These are phyloP conservation scores for Lagopus muta DNA, from an alignment of 2,113 vertebrate genomes.

Conservation along the genomic window DNA sequence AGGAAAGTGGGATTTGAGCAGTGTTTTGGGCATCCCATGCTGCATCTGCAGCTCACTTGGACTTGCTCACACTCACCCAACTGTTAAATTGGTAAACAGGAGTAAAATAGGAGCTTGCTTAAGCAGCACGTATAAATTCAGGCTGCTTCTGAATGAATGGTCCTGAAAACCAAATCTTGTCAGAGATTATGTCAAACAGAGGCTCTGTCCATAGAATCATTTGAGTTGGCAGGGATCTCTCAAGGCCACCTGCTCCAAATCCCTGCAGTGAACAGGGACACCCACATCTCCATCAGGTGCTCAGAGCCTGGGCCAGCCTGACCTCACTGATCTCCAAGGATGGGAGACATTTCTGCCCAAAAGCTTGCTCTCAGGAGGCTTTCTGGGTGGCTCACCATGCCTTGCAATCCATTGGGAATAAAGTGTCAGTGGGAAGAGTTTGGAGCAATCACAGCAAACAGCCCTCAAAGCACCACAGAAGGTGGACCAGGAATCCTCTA, in stretches of 20 bases:
- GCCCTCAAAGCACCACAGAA: neutral
- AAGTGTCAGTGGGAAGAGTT: accelerated
- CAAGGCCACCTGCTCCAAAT: too few species aligned
- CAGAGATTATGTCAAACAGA: neutral
- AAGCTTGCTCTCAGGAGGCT: neutral
- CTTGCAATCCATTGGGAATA: neutral
- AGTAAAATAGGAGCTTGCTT: neutral
- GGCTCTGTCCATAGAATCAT: neutral
- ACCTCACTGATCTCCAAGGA: too few species aligned
- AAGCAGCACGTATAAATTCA: neutral
- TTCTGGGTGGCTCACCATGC: neutral
- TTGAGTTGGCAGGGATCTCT: too few species aligned
- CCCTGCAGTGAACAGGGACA: too few species aligned
- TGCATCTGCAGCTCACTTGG: neutral
- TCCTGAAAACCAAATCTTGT: neutral
- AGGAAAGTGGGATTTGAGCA: neutral
- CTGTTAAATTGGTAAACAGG: neutral
- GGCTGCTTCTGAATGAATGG: neutral
- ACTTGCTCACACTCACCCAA: neutral
- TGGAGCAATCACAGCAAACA: neutral
- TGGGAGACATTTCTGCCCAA: too few species aligned
- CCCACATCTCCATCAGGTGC: too few species aligned
- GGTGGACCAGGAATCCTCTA: neutral
- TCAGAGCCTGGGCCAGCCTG: too few species aligned
- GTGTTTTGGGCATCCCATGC: neutral